Evolutionary conservation across 2,888 invertebrate species (phyloP).

Genomic region (Tiphia femorata): DNA sequence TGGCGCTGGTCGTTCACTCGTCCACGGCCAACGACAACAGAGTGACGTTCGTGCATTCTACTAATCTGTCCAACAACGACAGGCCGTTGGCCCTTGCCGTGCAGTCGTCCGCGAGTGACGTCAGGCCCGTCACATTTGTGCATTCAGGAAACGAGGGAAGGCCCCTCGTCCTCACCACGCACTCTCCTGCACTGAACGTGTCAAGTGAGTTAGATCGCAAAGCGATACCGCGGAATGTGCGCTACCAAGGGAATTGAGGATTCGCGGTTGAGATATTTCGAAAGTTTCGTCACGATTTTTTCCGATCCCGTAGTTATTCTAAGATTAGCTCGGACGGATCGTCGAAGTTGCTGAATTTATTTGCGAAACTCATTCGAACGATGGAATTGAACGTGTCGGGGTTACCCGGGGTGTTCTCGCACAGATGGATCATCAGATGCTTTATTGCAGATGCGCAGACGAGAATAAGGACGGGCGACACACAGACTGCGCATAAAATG

Average conservation of each 20-base stretch:
- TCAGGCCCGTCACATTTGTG: slow-evolving; percentile 64
- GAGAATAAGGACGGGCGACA: slow-evolving; percentile 63
- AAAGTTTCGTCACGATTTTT: too few relatives aligned
- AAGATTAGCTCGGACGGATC: too few relatives aligned
- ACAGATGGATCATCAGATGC: too few relatives aligned
- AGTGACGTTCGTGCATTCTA: slow-evolving; percentile 66
- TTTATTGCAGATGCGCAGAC: slow-evolving; percentile 59
- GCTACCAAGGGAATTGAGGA: neutral
- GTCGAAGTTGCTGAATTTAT: too few relatives aligned
- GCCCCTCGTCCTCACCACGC: slow-evolving; percentile 61
- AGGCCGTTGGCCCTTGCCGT: slow-evolving; percentile 67
- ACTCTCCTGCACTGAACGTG: slow-evolving; percentile 63
- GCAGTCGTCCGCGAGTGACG: slow-evolving; percentile 63
- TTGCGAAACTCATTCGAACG: too few relatives aligned
- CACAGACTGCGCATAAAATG: slow-evolving; percentile 67
- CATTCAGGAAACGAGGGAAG: slow-evolving; percentile 64
- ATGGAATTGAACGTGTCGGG: too few relatives aligned
- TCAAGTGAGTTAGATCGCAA: slow-evolving; percentile 53
- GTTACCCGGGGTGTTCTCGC: too few relatives aligned
- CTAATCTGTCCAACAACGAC: slow-evolving; percentile 64
- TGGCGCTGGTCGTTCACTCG: slow-evolving; percentile 66
- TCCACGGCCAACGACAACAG: slow-evolving; percentile 65
- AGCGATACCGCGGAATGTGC: neutral
- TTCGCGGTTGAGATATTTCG: neutral
- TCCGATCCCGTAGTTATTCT: too few relatives aligned